phyloP scores from a whole-genome alignment of 2,113 vertebrate species.

The Crocuta crocuta region DNA sequence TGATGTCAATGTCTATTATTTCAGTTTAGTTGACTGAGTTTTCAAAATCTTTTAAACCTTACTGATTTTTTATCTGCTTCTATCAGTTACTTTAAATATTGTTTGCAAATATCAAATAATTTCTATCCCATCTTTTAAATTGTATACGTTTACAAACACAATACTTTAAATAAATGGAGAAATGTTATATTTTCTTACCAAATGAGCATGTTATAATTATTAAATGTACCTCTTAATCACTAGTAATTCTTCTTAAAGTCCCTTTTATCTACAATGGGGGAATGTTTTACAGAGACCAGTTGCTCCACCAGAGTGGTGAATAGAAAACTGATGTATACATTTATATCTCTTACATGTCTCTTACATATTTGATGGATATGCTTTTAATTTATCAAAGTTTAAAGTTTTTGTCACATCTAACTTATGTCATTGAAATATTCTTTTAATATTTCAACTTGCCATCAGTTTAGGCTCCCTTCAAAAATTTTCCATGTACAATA shows the following conservation, averaged over 20 bases:
- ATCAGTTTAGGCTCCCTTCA: background rate
- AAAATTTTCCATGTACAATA: background rate
- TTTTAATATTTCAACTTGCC: background rate
- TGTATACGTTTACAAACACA: background rate
- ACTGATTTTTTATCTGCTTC: background rate
- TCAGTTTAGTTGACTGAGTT: background rate
- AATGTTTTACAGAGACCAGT: background rate
- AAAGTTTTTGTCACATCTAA: background rate
- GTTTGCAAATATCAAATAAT: background rate
- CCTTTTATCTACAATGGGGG: background rate
- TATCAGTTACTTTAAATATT: background rate
- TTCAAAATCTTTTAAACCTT: background rate
- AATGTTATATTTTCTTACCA: background rate
- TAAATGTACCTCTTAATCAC: background rate
- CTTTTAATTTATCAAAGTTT: background rate
- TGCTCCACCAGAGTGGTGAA: background rate
- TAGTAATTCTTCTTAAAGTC: background rate
- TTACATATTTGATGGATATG: background rate
- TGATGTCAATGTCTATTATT: background rate
- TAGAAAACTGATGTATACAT: background rate
- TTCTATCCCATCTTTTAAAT: background rate
- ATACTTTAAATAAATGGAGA: conserved; percentile 9
- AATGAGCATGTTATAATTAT: background rate
- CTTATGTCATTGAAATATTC: background rate
- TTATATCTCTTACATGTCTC: background rate